phyloP scores from a whole-genome alignment of 2,797 vertebrate genomes.

The Pseudotriccus pelzelni region DNA sequence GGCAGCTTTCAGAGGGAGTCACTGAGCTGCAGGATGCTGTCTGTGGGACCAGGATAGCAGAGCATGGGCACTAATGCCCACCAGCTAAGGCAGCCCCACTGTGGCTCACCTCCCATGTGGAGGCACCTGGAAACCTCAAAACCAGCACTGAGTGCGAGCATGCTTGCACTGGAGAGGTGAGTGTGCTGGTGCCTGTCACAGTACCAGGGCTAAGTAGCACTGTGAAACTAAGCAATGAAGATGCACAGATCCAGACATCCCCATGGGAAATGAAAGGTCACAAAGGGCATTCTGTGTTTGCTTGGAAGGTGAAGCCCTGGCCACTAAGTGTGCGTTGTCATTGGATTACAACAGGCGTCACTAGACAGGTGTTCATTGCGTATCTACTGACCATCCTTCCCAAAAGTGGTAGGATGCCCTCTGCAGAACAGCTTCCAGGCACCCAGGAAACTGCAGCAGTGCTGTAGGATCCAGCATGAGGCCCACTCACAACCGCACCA shows the following conservation, averaged over 20 bases:
- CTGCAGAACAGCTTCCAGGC: background rate
- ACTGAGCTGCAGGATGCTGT: background rate
- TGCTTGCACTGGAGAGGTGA: background rate
- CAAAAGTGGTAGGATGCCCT: background rate
- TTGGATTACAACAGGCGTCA: background rate
- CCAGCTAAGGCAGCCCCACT: background rate
- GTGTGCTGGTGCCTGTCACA: accelerated
- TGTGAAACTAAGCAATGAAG: background rate
- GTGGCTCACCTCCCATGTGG: accelerated
- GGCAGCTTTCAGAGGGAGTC: background rate
- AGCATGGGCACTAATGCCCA: background rate
- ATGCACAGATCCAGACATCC: background rate
- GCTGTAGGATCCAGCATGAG: background rate
- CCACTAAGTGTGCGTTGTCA: background rate
- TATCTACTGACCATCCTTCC: background rate
- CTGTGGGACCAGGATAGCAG: background rate
- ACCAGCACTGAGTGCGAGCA: background rate
- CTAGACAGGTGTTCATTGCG: accelerated
- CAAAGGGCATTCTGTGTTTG: background rate
- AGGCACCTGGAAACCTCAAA: background rate
- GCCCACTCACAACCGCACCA: background rate
- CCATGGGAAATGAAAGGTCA: background rate
- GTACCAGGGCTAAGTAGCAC: background rate
- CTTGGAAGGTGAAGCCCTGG: background rate
- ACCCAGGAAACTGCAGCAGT: background rate